A percentile compares a stretch with the other conserved stretches of the same genome.
Evolutionary conservation across 2,113 vertebrate genomes (phyloP).

Genomic region (Toxostoma redivivum): DNA sequence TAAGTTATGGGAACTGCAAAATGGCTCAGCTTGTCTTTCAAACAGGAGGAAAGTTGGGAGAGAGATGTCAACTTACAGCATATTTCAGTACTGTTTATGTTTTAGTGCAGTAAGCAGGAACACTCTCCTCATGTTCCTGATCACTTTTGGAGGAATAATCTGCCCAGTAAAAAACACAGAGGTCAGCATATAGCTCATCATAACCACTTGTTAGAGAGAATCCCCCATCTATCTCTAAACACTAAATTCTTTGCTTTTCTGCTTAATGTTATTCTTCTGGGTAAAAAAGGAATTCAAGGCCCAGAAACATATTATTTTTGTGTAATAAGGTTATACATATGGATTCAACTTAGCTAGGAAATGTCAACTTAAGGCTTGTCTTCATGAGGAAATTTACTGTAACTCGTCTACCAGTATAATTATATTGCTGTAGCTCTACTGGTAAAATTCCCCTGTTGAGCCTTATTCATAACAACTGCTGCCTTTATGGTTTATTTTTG

Average conservation of each 20-base stretch:
- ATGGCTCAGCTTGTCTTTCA: background rate
- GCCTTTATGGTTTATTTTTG: slow-evolving; percentile 58
- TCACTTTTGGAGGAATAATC: background rate
- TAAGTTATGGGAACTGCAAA: background rate
- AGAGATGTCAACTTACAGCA: background rate
- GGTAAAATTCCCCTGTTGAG: slow-evolving; percentile 51
- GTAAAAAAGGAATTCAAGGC: slow-evolving; percentile 37
- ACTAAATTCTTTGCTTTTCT: slow-evolving; percentile 23
- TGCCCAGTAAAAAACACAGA: background rate
- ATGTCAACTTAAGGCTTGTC: slow-evolving; percentile 58
- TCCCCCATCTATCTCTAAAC: background rate
- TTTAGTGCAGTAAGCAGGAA: background rate
- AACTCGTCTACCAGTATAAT: slow-evolving; percentile 47
- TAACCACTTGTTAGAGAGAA: background rate
- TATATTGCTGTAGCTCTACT: slow-evolving; percentile 38
- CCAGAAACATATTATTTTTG: slow-evolving; percentile 21
- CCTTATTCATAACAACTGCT: slow-evolving; percentile 40
- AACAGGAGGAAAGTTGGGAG: background rate
- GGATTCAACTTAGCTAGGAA: slow-evolving; percentile 61
- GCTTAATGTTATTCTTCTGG: slow-evolving; percentile 15
- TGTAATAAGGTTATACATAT: slow-evolving; percentile 39
- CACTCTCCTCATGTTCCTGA: background rate
- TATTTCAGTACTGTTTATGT: background rate
- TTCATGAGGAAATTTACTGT: slow-evolving; percentile 53
- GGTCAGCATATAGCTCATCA: background rate